Conservation (phyloP, 2,113 vertebrate species). For the Ascaphus truei region DNA sequence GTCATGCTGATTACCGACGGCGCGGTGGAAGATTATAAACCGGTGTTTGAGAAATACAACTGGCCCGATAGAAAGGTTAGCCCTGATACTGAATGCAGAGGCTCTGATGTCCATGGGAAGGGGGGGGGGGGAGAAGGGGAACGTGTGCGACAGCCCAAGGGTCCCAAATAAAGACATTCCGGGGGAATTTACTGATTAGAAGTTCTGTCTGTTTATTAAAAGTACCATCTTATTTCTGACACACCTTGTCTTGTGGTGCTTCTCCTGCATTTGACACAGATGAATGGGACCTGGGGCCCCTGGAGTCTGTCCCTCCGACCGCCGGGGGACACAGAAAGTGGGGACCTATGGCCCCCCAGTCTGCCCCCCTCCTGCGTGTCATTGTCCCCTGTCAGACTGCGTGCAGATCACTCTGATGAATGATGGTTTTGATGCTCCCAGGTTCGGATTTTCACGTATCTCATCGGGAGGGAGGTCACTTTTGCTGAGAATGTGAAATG, state of each 20-base stretch:
- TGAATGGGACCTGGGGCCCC: too few species aligned
- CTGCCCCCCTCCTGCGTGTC: not conserved
- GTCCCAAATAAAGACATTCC: too few species aligned
- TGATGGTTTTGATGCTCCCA: constrained; percentile 39
- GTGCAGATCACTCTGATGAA: not conserved
- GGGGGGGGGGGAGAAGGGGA: not conserved
- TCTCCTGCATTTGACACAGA: too few species aligned
- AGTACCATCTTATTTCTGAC: too few species aligned
- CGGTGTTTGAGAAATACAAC: constrained; percentile 88
- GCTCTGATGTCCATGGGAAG: not conserved
- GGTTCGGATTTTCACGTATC: constrained; percentile 93
- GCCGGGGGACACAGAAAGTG: too few species aligned
- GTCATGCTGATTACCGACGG: constrained; percentile 96
- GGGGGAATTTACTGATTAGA: too few species aligned
- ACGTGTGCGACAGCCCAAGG: too few species aligned
- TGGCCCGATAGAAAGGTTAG: constrained; percentile 87
- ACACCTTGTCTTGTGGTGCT: too few species aligned
- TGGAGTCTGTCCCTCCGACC: too few species aligned
- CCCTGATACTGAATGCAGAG: not conserved
- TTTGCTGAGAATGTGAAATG: constrained; percentile 86
- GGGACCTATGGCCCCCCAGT: not conserved
- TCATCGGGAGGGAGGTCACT: constrained; percentile 90
- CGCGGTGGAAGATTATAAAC: constrained; percentile 87
- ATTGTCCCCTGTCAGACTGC: not conserved
- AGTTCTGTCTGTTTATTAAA: too few species aligned